Base-by-base conservation (phyloP, 2,888 invertebrate species). In the Eucera pruinosa region DNA sequence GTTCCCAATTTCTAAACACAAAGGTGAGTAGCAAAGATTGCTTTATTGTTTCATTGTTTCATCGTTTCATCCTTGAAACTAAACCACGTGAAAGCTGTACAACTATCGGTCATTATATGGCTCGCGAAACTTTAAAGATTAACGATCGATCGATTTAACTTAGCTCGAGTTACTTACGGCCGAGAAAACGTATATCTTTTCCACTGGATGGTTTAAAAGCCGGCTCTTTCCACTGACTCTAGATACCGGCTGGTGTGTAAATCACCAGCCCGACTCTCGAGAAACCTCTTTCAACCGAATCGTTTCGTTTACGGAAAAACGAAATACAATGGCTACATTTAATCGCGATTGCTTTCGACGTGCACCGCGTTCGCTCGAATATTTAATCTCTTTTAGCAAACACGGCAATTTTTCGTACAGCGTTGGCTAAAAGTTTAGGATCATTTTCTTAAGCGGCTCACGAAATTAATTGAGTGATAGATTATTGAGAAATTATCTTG, bases 81-180 rank as follows among this genome's bases (percentile, higher is more conserved):
- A 39, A 47, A 20, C 48, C 18, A 13, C 50, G 55, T 45, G 18
- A 55, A 73, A 45, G 43, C 57, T 20, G 50, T 11, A 43, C 60
- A 57, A 45, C 50, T 54, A 61, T 72, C 60, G 64, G 65, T 50
- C 50, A 60, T 77, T 30, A 68, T 36, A 54, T 58, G 50, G 58
- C 50, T 47, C 50, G 65, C 30, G 36, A 25, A 60, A 64, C 50
- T 73, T 80, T 77, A 74, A 68, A 78, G 71, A 83, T 80, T 74
- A 82, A 82, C 83, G 76, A 71, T 71, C 83, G 73, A 54, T 50
- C 69, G 54, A 67, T 80, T 83, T 65, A 76, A 80, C 80, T 62
- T 64, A 47, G 55, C 66, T 68, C 47, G 69, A 25, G 62, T 55
- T 43, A 68, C 47, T 43, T 30, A 50, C 54, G 48, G n/a, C 57